Base-by-base conservation (phyloP, 2,888 invertebrate genomes). In the Polydrusus pterygomalis region DNA sequence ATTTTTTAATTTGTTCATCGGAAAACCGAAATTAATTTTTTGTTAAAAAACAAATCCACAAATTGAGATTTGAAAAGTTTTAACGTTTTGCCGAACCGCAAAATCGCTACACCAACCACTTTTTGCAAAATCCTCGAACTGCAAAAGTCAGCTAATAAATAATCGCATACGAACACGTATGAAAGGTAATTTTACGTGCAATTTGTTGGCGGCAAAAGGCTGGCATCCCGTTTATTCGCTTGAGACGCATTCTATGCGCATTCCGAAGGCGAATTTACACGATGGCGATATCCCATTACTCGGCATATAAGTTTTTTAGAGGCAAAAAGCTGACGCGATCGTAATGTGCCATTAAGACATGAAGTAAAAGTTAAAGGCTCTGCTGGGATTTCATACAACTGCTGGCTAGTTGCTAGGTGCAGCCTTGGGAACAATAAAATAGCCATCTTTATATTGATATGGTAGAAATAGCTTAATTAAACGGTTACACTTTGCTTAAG, bases 261-360 rank as follows among this genome's bases (percentile, higher is more conserved):
- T 86, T 86, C 86, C 83, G 75, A 81, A 77, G 81, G 83, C 84
- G 80, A 84, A 84, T 86, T 86, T 85, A 86, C 86, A 86, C 84
- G 85, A 83, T 81, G 84, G 83, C 84, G 85, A 85, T 85, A 86
- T 86, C 85, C 86, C 85, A 86, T 86, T 86, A 85, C 84, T 82
- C 72, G 72, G 72, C 72, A 72, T 76, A 68, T 75, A 76, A 75
- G 43, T 67, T 75, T 75, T 75, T 70, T 47, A n/a, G 38, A 17
- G 64, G 54, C 62, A 68, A 75, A 75, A 75, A 71, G 76, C 76
- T 76, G 72, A 76, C 63, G 68, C 72, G 62, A 75, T 71, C 58
- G 65, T 75, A 71, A 71, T 71, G 75, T 62, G 72, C 76, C 76
- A 76, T 72, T 73, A 71, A 69, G 72, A 72, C 76, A 76, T 72